Percentiles rank a stretch among this genome's conserved stretches.
phyloP scores from a whole-genome alignment of 1,140 invertebrate genomes.

The Tyrophagus putrescentiae region DNA sequence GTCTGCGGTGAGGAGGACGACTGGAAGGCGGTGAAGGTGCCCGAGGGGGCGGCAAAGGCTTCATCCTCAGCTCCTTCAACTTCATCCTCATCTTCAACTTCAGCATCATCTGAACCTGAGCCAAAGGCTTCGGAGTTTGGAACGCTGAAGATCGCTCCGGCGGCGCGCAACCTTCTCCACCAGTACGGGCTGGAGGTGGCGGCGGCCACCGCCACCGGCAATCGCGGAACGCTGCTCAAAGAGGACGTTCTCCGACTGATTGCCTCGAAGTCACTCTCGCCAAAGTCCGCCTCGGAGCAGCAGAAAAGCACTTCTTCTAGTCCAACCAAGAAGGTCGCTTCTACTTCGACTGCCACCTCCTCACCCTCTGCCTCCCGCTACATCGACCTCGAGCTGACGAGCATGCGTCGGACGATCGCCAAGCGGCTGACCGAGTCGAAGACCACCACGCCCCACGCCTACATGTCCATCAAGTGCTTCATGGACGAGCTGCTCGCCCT shows the following conservation, averaged over 20 bases:
- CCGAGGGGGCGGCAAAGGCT: slow-evolving; percentile 18
- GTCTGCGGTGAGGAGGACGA: slow-evolving; percentile 65
- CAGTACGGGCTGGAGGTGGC: slow-evolving; percentile 42
- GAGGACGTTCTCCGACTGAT: slow-evolving; percentile 47
- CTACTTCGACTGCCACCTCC: too few species aligned
- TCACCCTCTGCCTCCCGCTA: slow-evolving; percentile 24
- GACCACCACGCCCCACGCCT: slow-evolving; percentile 48
- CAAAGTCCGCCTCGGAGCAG: slow-evolving; percentile 18
- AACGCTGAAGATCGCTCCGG: slow-evolving; percentile 39
- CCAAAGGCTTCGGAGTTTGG: background rate
- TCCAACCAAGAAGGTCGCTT: slow-evolving; percentile 19
- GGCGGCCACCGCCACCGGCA: slow-evolving; percentile 42
- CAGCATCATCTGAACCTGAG: slow-evolving; percentile 8
- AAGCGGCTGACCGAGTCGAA: slow-evolving; percentile 47
- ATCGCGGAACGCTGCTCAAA: slow-evolving; percentile 45
- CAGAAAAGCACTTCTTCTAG: background rate
- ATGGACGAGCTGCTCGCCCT: slow-evolving; percentile 39
- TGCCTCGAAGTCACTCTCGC: slow-evolving; percentile 40
- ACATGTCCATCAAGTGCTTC: slow-evolving; percentile 41
- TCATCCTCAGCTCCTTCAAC: slow-evolving; percentile 1
- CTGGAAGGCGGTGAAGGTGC: slow-evolving; percentile 45
- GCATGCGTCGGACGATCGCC: slow-evolving; percentile 39
- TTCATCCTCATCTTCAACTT: slow-evolving; percentile 11
- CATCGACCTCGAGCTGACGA: slow-evolving; percentile 35
- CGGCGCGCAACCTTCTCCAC: slow-evolving; percentile 44